Conservation (phyloP, 1,140 invertebrate genomes). For the Drosophila orosa region DNA sequence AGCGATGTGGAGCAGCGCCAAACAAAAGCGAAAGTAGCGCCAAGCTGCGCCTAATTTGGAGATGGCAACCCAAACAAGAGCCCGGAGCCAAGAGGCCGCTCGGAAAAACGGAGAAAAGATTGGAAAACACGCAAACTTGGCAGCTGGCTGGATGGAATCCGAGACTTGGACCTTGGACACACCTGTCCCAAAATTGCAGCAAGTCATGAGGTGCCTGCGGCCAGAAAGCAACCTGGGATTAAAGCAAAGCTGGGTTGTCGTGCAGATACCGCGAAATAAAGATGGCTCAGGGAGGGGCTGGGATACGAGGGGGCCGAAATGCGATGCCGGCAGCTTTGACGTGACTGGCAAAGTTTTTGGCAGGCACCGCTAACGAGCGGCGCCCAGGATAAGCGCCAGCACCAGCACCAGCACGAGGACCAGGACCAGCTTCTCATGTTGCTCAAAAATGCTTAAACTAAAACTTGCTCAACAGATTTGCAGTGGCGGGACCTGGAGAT, state of each 20-base stretch:
- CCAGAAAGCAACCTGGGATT: conserved; percentile 49
- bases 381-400: conserved; percentile 11
- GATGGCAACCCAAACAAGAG: conserved; percentile 27
- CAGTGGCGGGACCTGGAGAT: conserved; percentile 40
- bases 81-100: conserved; percentile 10
- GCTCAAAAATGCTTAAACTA: conserved; percentile 78
- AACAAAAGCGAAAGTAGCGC: conserved; percentile 34
- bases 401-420: not conserved
- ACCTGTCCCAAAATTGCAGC: conserved; percentile 74
- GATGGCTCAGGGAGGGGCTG: not conserved
- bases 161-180: conserved; percentile 71
- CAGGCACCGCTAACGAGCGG: conserved; percentile 76
- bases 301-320: conserved; percentile 6
- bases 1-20: not conserved
- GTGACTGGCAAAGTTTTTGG: conserved; percentile 81
- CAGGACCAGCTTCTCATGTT: conserved; percentile 62
- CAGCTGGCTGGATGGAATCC: conserved; percentile 66
- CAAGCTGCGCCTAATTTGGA: conserved; percentile 63
- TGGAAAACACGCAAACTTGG: conserved; percentile 78
- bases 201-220: conserved; percentile 68
- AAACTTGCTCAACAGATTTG: conserved; percentile 79
- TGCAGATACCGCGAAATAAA: conserved; percentile 36
- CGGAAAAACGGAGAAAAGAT: conserved; percentile 61
- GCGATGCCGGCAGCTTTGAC: conserved; percentile 73
- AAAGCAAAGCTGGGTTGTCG: conserved; percentile 64